phyloP scores from a whole-genome alignment of 2,888 invertebrate species.

The Gerris lacustris region DNA sequence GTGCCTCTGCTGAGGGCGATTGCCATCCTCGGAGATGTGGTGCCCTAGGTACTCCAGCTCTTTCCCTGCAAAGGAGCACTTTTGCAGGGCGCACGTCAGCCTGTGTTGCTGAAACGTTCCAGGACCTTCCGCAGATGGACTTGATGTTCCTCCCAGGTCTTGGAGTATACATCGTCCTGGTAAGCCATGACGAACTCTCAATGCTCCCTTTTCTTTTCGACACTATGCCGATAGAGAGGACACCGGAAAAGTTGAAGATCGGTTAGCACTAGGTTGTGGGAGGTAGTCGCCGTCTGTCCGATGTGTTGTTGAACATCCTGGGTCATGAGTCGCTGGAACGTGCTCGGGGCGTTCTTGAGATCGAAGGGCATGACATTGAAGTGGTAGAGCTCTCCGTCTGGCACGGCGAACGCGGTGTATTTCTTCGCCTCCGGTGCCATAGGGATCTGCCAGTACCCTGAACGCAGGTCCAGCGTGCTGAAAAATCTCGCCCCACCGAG shows the following conservation, averaged over 20 bases:
- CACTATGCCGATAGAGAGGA: neutral
- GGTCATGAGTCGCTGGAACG: too few relatives aligned
- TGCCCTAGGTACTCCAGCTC: neutral
- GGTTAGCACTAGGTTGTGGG: neutral
- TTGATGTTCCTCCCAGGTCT: conserved; percentile 4
- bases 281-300: neutral
- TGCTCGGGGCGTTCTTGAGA: too few relatives aligned
- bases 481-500: neutral
- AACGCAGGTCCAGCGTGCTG: neutral
- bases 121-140: conserved; percentile 3
- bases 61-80: neutral
- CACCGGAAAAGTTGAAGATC: neutral
- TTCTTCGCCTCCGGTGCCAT: too few relatives aligned
- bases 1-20: neutral
- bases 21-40: neutral
- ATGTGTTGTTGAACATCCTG: too few relatives aligned
- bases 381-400: too few relatives aligned
- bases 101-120: neutral
- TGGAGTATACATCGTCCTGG: conserved; percentile 8
- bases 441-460: neutral
- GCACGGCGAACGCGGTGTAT: too few relatives aligned
- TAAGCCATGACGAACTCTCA: neutral
- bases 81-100: neutral
- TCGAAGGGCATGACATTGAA: too few relatives aligned
- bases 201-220: neutral